phyloP scores from a whole-genome alignment of 2,888 invertebrate genomes.

The Synergus itoensis region DNA sequence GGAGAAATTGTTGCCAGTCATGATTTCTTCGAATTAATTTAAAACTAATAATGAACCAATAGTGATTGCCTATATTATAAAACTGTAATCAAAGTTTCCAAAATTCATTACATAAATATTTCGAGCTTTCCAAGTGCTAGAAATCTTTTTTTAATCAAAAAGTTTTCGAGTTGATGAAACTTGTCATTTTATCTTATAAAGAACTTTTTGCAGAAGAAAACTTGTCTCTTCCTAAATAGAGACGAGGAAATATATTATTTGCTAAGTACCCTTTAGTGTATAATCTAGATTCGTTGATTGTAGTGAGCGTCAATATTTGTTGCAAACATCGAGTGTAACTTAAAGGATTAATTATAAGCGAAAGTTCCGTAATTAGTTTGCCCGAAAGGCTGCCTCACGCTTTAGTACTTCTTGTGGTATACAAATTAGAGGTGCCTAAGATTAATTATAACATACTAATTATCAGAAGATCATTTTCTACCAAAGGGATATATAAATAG shows the following conservation, averaged over 20 bases:
- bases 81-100: background rate
- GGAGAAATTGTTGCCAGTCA: background rate
- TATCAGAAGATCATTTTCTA: background rate
- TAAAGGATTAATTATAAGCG: background rate
- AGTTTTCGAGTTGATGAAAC: background rate
- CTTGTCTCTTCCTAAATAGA: no score
- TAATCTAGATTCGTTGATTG: background rate
- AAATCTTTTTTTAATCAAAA: background rate
- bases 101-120: background rate
- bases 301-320: background rate
- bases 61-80: background rate
- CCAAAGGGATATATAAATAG: no score
- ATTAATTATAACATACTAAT: constrained; percentile 14
- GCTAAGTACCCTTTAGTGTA: background rate
- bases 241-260: background rate
- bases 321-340: background rate
- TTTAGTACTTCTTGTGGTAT: background rate
- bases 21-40: no score
- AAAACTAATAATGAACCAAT: no score
- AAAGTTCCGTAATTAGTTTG: background rate
- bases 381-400: background rate
- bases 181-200: no score
- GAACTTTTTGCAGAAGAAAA: no score
- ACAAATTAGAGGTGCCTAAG: background rate
- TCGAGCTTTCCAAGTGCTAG: background rate